Base-by-base conservation (phyloP, 2,888 invertebrate genomes). In the Synanthedon vespiformis region DNA sequence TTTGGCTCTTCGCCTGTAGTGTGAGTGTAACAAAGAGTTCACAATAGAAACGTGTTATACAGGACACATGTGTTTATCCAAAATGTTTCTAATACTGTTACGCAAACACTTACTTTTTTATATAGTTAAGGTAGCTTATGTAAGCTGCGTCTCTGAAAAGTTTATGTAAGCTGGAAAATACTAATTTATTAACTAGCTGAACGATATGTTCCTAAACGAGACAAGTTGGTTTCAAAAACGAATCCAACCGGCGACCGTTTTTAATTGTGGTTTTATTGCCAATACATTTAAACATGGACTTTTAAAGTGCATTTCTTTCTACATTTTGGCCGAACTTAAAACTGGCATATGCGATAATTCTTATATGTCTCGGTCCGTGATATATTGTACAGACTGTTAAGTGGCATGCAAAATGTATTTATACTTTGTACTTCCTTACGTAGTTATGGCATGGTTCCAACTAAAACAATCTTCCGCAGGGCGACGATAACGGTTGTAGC, bases 401-500 rank as follows among this genome's bases (percentile, higher is more conserved):
- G 86, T 84, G 78, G 82, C 80, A 86, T 85, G 82, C 84, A 83
- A 80, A 85, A 81, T 84, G 75, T 84, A 84, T 84, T 83, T 84
- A 81, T 85, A 85, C 78, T 79, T 81, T 74, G 80, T 80, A 79
- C 80, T 85, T 83, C 82, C 85, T 81, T 84, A 70, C 68, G 75
- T 72, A 78, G 77, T 86, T 84, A 85, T 86, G 86, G 86, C 86
- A 70, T 61, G 55, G 62, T 65, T 79, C 86, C 86, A 87, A 87
- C 71, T 83, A 70, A 86, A 86, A 84, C 85, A 87, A 85, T 85
- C 81, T 85, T 80, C 77, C 76, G 72, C 62, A 64, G 69, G 67
- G 69, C 72, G 65, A 62, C 77, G 81, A 84, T 85, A 83, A 72
- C 73, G 64, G 75, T 68, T 63, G 62, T 63, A 57, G 67, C 72